Base-by-base conservation (phyloP, 2,797 vertebrate genomes). In the Sandelia bainsii region DNA sequence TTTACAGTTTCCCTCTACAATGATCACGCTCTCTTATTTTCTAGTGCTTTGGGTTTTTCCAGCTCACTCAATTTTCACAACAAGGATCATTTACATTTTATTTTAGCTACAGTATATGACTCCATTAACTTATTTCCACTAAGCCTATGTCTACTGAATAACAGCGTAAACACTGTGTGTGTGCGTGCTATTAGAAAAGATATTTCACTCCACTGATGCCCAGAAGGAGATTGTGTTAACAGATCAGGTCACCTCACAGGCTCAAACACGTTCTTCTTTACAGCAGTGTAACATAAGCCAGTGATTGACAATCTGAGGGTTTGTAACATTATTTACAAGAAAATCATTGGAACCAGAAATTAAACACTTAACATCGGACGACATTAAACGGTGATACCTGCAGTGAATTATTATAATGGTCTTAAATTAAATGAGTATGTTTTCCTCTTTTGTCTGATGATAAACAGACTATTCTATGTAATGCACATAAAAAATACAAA, bases 1-100 rank as follows among this genome's bases (percentile, higher is more conserved):
- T 85, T 83, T 62, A 79, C 61, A 58, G 48, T 72, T 69, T 79
- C n/a, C 60, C 58, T 42, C 58, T 19, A 34, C 39, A 65, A 59
- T 66, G 16, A 81, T 80, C 46, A 37, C 12, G 25, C 48, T 27
- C 29, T 74, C 46, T 72, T 48, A 37, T 69, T 82, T 75, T 75
- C 57, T 58, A 57, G 48, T 25, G 66, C 23, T 62, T 13, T 65
- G 27, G 22, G 6, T 72, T 75, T 69, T 80, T 70, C 48, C 50
- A 57, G 57, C 57, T 69, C 44, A 19, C 46, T 65, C 25, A 39
- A 13, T 73, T 64, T 70, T 68, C 56, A 66, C 57, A 39, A 66
- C 57, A 39, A 52, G 51, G 40, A 65, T 50, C 53, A 48, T 80
- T 68, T 69, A 10, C 39, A 56, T 51, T 62, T 46, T 2, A 72